Base-by-base conservation (phyloP, 2,797 vertebrate genomes). In the Peromyscus attwateri region DNA sequence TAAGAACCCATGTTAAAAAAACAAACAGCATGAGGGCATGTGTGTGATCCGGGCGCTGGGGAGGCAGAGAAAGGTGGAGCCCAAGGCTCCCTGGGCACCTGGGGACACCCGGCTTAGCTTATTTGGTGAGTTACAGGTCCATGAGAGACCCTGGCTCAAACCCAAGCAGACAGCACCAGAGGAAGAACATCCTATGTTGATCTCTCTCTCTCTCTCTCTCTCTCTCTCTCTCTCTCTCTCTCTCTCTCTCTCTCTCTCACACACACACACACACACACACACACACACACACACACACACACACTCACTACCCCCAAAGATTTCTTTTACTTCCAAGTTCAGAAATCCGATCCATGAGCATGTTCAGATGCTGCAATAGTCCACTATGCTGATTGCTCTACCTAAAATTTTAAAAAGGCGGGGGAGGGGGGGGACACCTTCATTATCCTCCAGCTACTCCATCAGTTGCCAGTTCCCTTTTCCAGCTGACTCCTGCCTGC, bases 361-460 rank as follows among this genome's bases (percentile, higher is more conserved):
- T 57, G 57, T 27, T 4, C 7, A 60, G 37, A 8, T 37, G 57
- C 17, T 49, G 40, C 55, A 79, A 62, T 43, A 83, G 55, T 79
- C 6, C 68, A 5, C 13, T 2, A 31, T 0, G 0, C 6, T 71
- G 11, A 37, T 4, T 34, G 14, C 1, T 2, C 46, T 19, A 1
- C 17, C 3, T 52, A 52, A 13, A 49, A 49, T 40, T 40, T 40
- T 40, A 40, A 40, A 40, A 40, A 55, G 52, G 10, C 12, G 12
- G 12, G 16, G 16, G 19, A 11, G 10, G 3, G 12, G 12, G 16
- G 16, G 19, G 19, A 57, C 3, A 0, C 3, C 7, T 7, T 0
- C 0, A 0, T 17, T 2, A 21, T 11, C 60, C 34, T 93, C 87
- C 27, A 10, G 43, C 13, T 21, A 49, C 1, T 29, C 68, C 46